Percentiles rank a stretch among this genome's conserved stretches.
These are phyloP conservation scores for Eupithecia inturbata DNA, from an alignment of 2,888 invertebrate species.

Conservation along the genomic window DNA sequence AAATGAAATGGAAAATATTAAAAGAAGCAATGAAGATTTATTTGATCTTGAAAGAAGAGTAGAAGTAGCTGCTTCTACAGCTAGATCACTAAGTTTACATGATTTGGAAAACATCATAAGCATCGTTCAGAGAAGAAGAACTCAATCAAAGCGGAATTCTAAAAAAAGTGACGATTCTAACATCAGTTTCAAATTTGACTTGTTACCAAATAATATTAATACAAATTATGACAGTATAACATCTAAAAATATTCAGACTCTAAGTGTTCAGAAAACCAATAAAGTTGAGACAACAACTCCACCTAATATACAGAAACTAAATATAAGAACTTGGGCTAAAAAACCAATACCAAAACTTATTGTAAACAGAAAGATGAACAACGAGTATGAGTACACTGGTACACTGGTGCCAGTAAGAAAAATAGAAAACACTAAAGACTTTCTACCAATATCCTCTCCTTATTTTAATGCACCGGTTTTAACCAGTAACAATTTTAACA, in stretches of 20 bases:
- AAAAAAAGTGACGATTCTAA: conserved; percentile 31
- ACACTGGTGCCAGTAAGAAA: conserved; percentile 3
- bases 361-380: background rate
- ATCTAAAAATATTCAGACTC: background rate
- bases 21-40: conserved; percentile 64
- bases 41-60: conserved; percentile 71
- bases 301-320: background rate
- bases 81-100: conserved; percentile 57
- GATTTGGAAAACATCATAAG: conserved; percentile 73
- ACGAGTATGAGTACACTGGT: background rate
- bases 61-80: conserved; percentile 58
- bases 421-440: background rate
- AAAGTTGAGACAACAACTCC: background rate
- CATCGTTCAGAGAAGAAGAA: conserved; percentile 51
- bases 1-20: conserved; percentile 50
- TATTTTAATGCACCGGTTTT: background rate
- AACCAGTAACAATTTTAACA: background rate
- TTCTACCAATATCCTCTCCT: background rate
- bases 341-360: background rate
- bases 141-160: conserved; percentile 37
- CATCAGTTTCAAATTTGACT: conserved; percentile 61
- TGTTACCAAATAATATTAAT: conserved; percentile 51
- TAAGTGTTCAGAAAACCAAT: background rate
- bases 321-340: background rate
- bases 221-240: background rate